phyloP scores from a whole-genome alignment of 2,113 vertebrate species.

The Agapornis roseicollis region DNA sequence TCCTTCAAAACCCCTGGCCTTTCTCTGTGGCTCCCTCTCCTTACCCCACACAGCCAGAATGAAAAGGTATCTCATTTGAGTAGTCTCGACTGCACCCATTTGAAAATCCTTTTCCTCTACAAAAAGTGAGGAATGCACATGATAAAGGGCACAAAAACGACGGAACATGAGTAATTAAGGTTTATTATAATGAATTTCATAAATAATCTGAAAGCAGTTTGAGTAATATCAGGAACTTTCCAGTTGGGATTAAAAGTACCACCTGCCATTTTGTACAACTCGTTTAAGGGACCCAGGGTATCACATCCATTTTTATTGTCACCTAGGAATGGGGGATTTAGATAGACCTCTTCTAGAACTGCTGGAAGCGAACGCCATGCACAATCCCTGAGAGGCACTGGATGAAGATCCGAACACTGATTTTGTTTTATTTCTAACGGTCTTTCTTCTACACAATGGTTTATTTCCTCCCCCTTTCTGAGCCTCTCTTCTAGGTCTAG shows the following conservation, averaged over 20 bases:
- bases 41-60: background rate
- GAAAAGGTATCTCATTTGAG: background rate
- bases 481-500: background rate
- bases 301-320: background rate
- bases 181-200: background rate
- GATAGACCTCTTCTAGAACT: background rate
- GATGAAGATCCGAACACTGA: background rate
- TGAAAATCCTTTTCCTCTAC: background rate
- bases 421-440: background rate
- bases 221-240: background rate
- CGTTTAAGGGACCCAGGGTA: background rate
- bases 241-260: background rate
- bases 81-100: background rate
- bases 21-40: background rate
- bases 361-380: background rate
- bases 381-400: background rate
- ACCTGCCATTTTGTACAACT: background rate
- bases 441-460: background rate
- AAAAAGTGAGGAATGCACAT: background rate
- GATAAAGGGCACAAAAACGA: background rate
- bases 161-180: background rate
- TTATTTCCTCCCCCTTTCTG: background rate
- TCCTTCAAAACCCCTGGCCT: background rate
- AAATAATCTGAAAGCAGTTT: background rate
- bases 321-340: background rate